These are phyloP conservation scores for Drosophila rellima DNA, from an alignment of 2,888 invertebrate genomes.

Conservation along the genomic window DNA sequence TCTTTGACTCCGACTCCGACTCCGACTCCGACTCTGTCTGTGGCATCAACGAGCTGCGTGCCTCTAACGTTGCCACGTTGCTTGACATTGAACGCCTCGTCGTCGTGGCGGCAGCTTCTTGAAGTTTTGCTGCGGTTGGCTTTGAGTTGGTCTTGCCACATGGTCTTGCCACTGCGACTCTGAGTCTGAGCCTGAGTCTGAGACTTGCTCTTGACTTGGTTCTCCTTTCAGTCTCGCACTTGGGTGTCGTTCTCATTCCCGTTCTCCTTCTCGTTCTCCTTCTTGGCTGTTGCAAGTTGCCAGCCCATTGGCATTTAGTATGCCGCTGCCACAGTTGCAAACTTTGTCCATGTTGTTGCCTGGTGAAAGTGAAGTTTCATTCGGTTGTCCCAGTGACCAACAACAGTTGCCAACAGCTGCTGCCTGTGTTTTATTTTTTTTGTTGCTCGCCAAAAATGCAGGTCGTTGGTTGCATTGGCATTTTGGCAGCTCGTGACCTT, in stretches of 20 bases:
- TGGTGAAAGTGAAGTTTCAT: slow-evolving; percentile 69
- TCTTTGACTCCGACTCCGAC: not conserved
- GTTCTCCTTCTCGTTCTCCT: not conserved
- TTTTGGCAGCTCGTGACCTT: slow-evolving; percentile 56
- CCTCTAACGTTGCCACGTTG: slow-evolving; percentile 52
- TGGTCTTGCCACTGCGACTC: slow-evolving; percentile 11
- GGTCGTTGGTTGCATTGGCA: slow-evolving; percentile 59
- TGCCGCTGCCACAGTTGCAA: slow-evolving; percentile 39
- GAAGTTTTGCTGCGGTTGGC: slow-evolving; percentile 59
- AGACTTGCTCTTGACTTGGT: slow-evolving; percentile 21
- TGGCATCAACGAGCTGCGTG: slow-evolving; percentile 44
- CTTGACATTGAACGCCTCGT: slow-evolving; percentile 64
- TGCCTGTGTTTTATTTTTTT: not conserved
- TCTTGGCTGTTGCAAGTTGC: not conserved
- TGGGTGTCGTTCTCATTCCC: slow-evolving; percentile 20
- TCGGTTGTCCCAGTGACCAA: slow-evolving; percentile 71
- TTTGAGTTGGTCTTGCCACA: slow-evolving; percentile 35
- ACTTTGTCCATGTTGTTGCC: slow-evolving; percentile 58
- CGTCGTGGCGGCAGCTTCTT: slow-evolving; percentile 51
- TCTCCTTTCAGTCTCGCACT: slow-evolving; percentile 22
- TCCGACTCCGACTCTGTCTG: slow-evolving; percentile 7
- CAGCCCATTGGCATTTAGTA: slow-evolving; percentile 13
- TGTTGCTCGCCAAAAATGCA: slow-evolving; percentile 50
- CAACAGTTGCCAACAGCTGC: slow-evolving; percentile 26
- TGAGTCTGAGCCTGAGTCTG: slow-evolving; percentile 23